phyloP scores from a whole-genome alignment of 2,888 invertebrate genomes.

The Nymphalis polychloros region DNA sequence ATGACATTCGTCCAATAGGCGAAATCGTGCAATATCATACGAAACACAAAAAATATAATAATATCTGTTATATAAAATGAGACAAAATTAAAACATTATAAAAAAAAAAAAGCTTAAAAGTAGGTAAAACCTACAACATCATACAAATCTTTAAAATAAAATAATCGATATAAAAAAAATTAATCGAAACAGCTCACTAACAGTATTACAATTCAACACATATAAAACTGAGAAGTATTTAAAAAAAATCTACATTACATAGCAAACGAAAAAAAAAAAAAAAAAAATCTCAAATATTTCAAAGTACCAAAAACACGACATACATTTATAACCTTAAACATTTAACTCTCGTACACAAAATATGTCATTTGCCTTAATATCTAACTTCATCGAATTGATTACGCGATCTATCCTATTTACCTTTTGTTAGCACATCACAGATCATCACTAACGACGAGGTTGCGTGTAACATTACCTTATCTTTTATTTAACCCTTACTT shows the following conservation, averaged over 20 bases:
- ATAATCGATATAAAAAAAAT: conserved; percentile 45
- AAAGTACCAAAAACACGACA: conserved; percentile 54
- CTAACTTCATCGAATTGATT: conserved; percentile 37
- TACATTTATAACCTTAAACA: conserved; percentile 46
- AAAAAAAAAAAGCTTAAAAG: conserved; percentile 20
- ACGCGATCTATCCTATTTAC: conserved; percentile 34
- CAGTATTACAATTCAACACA: conserved; percentile 62
- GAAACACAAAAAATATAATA: conserved; percentile 18
- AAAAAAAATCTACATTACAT: conserved; percentile 53
- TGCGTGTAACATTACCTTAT: conserved; percentile 15
- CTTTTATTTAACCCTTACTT: too few species aligned
- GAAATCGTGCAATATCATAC: conserved; percentile 14
- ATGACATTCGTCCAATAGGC: conserved; percentile 36
- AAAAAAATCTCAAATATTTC: conserved; percentile 52
- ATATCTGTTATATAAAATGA: conserved; percentile 34
- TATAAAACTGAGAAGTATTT: conserved; percentile 65
- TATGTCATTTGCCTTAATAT: conserved; percentile 71
- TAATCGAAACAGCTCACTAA: conserved; percentile 60
- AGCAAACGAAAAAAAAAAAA: conserved; percentile 55
- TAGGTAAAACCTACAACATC: conserved; percentile 32
- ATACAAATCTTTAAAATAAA: conserved; percentile 45
- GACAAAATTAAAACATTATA: conserved; percentile 28
- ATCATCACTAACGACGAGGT: conserved; percentile 48
- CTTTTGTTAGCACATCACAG: conserved; percentile 76
- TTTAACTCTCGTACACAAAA: conserved; percentile 71